phyloP scores from a whole-genome alignment of 53 echinoderm and acorn worm genomes.

The Patiria pectinifera region DNA sequence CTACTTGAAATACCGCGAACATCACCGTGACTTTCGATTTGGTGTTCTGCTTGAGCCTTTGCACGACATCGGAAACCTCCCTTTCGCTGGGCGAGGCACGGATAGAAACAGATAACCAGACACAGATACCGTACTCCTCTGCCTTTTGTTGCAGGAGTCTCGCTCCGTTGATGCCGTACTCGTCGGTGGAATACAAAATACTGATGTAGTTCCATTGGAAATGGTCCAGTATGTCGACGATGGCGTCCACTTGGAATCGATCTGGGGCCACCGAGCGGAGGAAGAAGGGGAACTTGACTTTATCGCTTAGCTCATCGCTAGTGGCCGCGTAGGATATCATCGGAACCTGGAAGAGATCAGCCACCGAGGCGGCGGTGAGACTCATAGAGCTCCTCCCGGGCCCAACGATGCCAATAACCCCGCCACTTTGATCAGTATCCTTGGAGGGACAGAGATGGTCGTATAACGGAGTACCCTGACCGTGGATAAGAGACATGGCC shows the following conservation, averaged over 20 bases:
- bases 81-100: slow-evolving; percentile 34
- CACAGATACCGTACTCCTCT: slow-evolving; percentile 66
- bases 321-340: slow-evolving; percentile 87
- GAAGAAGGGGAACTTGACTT: slow-evolving; percentile 82
- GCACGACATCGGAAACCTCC: slow-evolving; percentile 41
- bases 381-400: slow-evolving; percentile 81
- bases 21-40: slow-evolving; percentile 63
- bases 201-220: slow-evolving; percentile 85
- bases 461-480: slow-evolving; percentile 39
- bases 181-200: slow-evolving; percentile 88
- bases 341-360: slow-evolving; percentile 76
- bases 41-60: slow-evolving; percentile 36
- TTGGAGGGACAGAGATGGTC: slow-evolving; percentile 38
- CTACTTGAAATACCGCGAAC: slow-evolving; percentile 56
- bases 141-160: slow-evolving; percentile 63
- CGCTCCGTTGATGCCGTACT: slow-evolving; percentile 83
- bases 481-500: slow-evolving; percentile 59
- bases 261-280: slow-evolving; percentile 92
- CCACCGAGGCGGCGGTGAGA: slow-evolving; percentile 81
- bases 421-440: background rate
- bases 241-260: slow-evolving; percentile 83
- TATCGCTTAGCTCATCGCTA: slow-evolving; percentile 86
- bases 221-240: slow-evolving; percentile 77
- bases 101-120: slow-evolving; percentile 44
- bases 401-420: slow-evolving; percentile 78